Evolutionary conservation across 2,113 vertebrate genomes (phyloP), one percentile per base, ranked within the genome.

Genomic region (Centropristis striata): DNA sequence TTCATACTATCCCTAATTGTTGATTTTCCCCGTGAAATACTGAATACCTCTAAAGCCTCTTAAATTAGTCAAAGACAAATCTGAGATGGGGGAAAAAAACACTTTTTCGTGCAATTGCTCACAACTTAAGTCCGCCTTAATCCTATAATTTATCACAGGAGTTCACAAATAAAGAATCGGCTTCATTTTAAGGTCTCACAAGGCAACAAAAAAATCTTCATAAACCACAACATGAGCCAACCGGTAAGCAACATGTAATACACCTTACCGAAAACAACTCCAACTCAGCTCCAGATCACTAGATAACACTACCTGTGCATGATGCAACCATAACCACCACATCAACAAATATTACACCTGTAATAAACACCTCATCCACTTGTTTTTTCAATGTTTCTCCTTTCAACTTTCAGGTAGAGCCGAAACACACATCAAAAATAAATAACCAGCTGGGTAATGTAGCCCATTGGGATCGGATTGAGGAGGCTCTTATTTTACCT

Each of bases 321-420:
- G 50, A 20, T 1, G 20, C 74, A 61, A 7, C 2, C 75, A 64
- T 2, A 28, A 32, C 12, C 15, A 0, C 21, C 32, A 37, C 44
- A 51, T 47, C 49, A 41, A 8, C 13, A 49, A 3, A 16, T 12
- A 4, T 10, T 5, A 14, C 73, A 78, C 37, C 80, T 78, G 65
- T 15, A 47, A 81, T 75, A 41, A 75, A 66, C 8, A 73, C 37
- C 39, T 57, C 49, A 37, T 47, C 57, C 36, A 4, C 57, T 32
- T 18, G 32, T 4, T 28, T 42, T 78, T 39, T 1, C 8, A 23
- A 58, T 32, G 46, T 9, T 13, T 14, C 51, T 78, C 20, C 64
- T 50, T 55, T 54, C 4, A 85, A 85, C 83, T 91, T 85, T 72
- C 57, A 78, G 81, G 70, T 51, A 41, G 54, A 81, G 58, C 50